Evolutionary conservation across 2,113 vertebrate species (phyloP).

Genomic region (rabbit (Oryctolagus cuniculus)): mOryCun1.1 NC_091434.1:180749501-180750000

Average conservation of each 20-base stretch:
- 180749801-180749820: neutral
- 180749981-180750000: neutral
- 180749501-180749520: constrained; percentile 71
- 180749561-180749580: neutral
- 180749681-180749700: neutral
- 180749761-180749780: neutral
- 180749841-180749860: neutral
- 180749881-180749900: neutral
- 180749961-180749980: neutral
- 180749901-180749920: neutral
- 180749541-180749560: neutral
- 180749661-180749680: no score
- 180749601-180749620: accelerated
- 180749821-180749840: neutral
- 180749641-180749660: neutral
- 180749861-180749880: neutral
- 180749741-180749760: neutral
- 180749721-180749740: neutral
- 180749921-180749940: neutral
- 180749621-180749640: neutral
- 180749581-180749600: neutral
- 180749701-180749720: neutral
- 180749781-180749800: neutral
- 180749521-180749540: neutral
- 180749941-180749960: neutral